Evolutionary conservation across 2,888 invertebrate genomes (phyloP).

Genomic region (Drosophila mimetica): DNA sequence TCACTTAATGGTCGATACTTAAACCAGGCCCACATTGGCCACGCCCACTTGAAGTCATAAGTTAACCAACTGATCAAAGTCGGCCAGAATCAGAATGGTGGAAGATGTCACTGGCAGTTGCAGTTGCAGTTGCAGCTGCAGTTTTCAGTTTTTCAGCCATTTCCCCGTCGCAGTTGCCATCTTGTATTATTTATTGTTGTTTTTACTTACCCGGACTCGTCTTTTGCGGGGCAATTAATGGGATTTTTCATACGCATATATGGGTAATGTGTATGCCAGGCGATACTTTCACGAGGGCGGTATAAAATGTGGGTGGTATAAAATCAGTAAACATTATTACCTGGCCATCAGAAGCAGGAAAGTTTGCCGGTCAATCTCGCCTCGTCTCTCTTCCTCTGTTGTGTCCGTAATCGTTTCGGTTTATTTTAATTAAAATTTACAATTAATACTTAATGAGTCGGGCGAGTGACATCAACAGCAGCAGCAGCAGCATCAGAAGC

Average conservation of each 20-base stretch:
- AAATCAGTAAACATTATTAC: conserved; percentile 67
- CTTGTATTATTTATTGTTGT: conserved; percentile 53
- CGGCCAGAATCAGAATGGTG: conserved; percentile 1
- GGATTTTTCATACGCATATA: conserved; percentile 34
- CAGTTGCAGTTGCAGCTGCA: conserved; percentile 14
- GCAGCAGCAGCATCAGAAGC: conserved; percentile 46
- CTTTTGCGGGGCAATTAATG: conserved; percentile 65
- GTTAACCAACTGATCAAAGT: conserved; percentile 42
- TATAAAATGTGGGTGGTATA: conserved; percentile 19
- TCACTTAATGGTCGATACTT: conserved; percentile 24
- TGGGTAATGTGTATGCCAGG: conserved; percentile 42
- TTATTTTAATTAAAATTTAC: conserved; percentile 79
- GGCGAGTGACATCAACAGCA: conserved; percentile 56
- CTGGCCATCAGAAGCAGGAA: conserved; percentile 47
- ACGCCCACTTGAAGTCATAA: conserved; percentile 16
- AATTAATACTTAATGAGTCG: conserved; percentile 80
- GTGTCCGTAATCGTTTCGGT: conserved; percentile 59
- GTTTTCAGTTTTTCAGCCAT: background rate
- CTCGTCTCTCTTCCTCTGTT: conserved; percentile 1
- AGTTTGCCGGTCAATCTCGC: conserved; percentile 13
- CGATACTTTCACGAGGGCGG: background rate
- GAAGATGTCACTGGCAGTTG: conserved; percentile 31
- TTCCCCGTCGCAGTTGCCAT: conserved; percentile 31
- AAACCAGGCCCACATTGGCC: background rate
- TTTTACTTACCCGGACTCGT: conserved; percentile 30